phyloP scores from a whole-genome alignment of 2,888 invertebrate species.

The Andrena flavipes region DNA sequence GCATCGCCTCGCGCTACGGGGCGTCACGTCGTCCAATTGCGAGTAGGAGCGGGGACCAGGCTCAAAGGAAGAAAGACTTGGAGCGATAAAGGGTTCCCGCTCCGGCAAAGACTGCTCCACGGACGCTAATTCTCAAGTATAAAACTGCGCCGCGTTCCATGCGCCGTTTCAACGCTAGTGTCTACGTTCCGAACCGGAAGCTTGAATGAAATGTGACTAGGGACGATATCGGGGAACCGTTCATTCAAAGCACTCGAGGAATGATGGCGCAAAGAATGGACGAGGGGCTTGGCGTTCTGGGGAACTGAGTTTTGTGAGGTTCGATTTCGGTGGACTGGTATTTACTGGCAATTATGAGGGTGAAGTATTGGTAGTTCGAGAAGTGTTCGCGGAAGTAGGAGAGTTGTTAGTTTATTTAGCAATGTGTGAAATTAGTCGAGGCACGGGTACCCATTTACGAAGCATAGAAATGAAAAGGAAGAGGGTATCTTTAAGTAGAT shows the following conservation, averaged over 20 bases:
- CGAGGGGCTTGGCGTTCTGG: no score
- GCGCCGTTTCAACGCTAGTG: background rate
- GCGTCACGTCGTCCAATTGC: slow-evolving; percentile 74
- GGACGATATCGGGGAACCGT: background rate
- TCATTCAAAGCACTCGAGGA: background rate
- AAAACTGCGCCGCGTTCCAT: background rate
- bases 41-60: slow-evolving; percentile 55
- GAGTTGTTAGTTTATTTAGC: no score
- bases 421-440: no score
- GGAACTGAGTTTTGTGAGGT: no score
- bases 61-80: slow-evolving; percentile 40
- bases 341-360: no score
- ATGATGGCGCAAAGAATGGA: background rate
- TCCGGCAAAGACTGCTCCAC: background rate
- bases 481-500: no score
- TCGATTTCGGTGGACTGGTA: no score
- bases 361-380: no score
- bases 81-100: slow-evolving; percentile 24
- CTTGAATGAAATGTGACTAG: background rate
- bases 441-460: no score
- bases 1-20: slow-evolving; percentile 76
- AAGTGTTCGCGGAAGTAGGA: no score
- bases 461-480: no score
- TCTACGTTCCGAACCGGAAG: background rate
- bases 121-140: slow-evolving; percentile 12